phyloP scores from a whole-genome alignment of 64 coral and sea anemone genomes.

The Hydrozoanthus tunicans region DNA sequence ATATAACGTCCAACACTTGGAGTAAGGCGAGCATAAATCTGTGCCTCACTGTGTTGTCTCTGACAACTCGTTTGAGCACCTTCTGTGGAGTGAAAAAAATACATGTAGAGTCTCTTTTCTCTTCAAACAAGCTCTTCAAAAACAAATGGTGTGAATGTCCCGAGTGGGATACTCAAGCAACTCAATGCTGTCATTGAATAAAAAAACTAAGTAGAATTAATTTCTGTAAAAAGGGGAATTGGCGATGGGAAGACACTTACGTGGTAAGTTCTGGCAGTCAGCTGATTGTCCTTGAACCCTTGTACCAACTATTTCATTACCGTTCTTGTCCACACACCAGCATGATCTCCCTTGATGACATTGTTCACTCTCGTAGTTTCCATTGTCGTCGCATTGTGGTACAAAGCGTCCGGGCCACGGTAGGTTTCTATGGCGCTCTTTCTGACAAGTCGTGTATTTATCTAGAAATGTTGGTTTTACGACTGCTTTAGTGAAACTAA shows the following conservation, averaged over 20 bases:
- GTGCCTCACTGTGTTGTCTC: slow-evolving; percentile 25
- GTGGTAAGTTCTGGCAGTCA: slow-evolving; percentile 15
- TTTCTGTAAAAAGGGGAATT: background rate
- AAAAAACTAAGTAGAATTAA: too few relatives aligned
- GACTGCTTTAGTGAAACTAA: too few relatives aligned
- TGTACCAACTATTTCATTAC: slow-evolving; percentile 37
- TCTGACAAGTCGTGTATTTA: slow-evolving; percentile 34
- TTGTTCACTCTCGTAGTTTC: slow-evolving; percentile 15
- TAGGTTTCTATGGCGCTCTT: slow-evolving; percentile 50
- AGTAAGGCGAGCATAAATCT: slow-evolving; percentile 31
- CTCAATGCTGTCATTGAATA: too few relatives aligned
- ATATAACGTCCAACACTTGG: slow-evolving; percentile 38
- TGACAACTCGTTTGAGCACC: slow-evolving; percentile 16
- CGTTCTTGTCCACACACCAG: slow-evolving; percentile 52
- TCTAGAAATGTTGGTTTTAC: background rate
- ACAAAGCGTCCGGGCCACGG: slow-evolving; percentile 56
- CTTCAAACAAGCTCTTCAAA: too few relatives aligned
- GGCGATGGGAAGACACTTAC: background rate
- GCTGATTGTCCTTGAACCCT: background rate
- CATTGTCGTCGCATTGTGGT: slow-evolving; percentile 37
- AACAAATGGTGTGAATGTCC: too few relatives aligned
- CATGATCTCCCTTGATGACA: slow-evolving; percentile 27
- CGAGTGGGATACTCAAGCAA: too few relatives aligned
- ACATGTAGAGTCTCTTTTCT: too few relatives aligned
- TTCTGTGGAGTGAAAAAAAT: background rate